Base-by-base conservation (phyloP, 2,797 vertebrate species). In the Leptoclinus maculatus region DNA sequence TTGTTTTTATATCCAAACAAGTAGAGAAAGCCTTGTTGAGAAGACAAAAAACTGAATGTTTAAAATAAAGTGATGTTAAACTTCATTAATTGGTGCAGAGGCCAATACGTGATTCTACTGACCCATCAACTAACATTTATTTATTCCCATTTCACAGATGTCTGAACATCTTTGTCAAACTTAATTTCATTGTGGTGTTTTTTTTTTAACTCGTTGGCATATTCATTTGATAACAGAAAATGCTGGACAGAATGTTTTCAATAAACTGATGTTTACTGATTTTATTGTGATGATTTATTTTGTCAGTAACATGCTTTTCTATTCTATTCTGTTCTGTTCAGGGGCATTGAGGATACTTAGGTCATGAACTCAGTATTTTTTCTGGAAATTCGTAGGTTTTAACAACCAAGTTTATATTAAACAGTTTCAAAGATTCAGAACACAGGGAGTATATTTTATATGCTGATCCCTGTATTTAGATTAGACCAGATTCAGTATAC, bases 231-330 rank as follows among this genome's bases (percentile, higher is more conserved):
- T 80, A 88, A 86, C 74, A 87, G 53, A 85, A 87, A 90, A 92
- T 93, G 89, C 89, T 94, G 92, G 90, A 91, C 62, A 76, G 66
- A 87, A 90, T 89, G 89, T 95, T 94, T 95, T 95, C 84, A 95
- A 95, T 95, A 95, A 95, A 95, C 88, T 80, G 82, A 91, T 86
- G 83, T 93, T 93, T 91, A 89, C 87, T 86, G 89, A 88, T 79
- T 73, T 74, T 34, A 74, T 77, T 77, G 78, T 87, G 51, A 58
- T 56, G 36, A 51, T 69, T 83, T 49, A 29, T 81, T 56, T 77
- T 57, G 16, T 71, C 5, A 11, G 9, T 47, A 39, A 23, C 49
- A 59, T 47, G 3, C 45, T 47, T 45, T 16, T 62, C 4, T 59
- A 3, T 23, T 59, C 11, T 69, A 8, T 45, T 1, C 32, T 34